A percentile compares a stretch with the other conserved stretches of the same genome.
These are phyloP conservation scores for Corythaeola cristata DNA, from an alignment of 2,113 vertebrate genomes.

Conservation along the genomic window DNA sequence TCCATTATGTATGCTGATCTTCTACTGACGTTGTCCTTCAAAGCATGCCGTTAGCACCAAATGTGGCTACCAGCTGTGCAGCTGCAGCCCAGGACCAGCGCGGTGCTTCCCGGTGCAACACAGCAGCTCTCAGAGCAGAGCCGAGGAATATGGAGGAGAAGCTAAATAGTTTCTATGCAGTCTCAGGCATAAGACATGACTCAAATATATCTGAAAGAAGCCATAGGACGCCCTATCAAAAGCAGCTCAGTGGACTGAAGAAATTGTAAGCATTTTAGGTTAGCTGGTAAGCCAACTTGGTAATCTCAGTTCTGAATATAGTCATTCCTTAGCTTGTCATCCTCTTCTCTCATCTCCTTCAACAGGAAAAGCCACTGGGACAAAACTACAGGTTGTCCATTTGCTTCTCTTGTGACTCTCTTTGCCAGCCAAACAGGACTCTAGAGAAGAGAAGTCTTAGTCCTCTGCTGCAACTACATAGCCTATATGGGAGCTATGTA, in stretches of 20 bases:
- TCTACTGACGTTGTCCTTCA: conserved; percentile 28
- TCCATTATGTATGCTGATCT: neutral
- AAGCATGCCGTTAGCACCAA: conserved; percentile 39
- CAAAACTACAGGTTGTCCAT: neutral
- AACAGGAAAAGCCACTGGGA: neutral
- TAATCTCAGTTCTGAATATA: neutral
- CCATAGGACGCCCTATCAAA: neutral
- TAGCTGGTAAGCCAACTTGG: neutral
- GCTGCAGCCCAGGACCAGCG: conserved; percentile 28
- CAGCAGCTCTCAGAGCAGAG: neutral
- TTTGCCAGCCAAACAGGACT: neutral
- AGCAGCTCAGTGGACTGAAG: neutral
- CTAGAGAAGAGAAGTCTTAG: neutral
- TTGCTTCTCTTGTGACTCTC: neutral
- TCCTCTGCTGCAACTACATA: neutral
- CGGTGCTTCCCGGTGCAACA: neutral
- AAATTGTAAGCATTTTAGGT: neutral
- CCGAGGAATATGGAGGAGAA: neutral
- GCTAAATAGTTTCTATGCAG: neutral
- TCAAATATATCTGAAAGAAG: neutral
- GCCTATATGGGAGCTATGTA: neutral
- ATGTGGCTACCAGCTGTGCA: conserved; percentile 64
- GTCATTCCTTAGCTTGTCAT: neutral
- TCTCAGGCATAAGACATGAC: neutral
- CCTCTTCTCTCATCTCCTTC: neutral